Conservation (phyloP, 2,888 invertebrate species). For the Drosophila multiciliata region DNA sequence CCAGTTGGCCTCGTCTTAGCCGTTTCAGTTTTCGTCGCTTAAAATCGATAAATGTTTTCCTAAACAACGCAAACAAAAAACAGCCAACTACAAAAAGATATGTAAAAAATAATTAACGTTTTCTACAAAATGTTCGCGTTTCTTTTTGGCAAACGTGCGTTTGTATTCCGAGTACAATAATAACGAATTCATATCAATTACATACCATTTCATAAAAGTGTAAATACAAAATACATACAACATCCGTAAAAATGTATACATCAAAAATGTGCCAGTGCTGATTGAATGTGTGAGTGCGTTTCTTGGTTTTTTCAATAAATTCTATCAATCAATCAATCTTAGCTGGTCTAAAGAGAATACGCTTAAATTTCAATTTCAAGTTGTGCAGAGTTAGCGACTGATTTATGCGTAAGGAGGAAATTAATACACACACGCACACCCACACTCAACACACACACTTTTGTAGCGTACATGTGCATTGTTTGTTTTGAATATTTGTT, state of each 20-base stretch:
- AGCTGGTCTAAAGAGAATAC: constrained; percentile 11
- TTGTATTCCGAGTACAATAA: constrained; percentile 25
- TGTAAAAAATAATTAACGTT: no score
- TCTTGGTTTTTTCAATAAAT: neutral
- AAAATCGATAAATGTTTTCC: constrained; percentile 53
- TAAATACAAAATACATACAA: constrained; percentile 37
- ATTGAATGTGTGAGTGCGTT: constrained; percentile 18
- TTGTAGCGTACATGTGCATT: constrained; percentile 28
- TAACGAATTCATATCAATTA: constrained; percentile 29
- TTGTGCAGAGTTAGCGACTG: constrained; percentile 10
- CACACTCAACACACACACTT: constrained; percentile 17
- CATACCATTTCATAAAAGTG: constrained; percentile 38
- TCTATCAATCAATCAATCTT: neutral
- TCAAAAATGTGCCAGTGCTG: constrained; percentile 17
- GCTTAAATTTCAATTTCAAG: constrained; percentile 17
- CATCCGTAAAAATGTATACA: constrained; percentile 24
- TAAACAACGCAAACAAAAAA: neutral
- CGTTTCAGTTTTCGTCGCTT: constrained; percentile 6
- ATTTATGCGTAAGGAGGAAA: constrained; percentile 11
- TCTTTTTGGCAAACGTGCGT: constrained; percentile 38
- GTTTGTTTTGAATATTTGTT: constrained; percentile 39
- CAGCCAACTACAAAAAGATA: neutral
- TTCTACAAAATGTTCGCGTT: constrained; percentile 47
- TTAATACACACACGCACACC: constrained; percentile 4
- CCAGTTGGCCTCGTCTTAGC: neutral